Conservation (phyloP, 2,113 vertebrate species). For the Ophthalmotilapia sp. region DNA sequence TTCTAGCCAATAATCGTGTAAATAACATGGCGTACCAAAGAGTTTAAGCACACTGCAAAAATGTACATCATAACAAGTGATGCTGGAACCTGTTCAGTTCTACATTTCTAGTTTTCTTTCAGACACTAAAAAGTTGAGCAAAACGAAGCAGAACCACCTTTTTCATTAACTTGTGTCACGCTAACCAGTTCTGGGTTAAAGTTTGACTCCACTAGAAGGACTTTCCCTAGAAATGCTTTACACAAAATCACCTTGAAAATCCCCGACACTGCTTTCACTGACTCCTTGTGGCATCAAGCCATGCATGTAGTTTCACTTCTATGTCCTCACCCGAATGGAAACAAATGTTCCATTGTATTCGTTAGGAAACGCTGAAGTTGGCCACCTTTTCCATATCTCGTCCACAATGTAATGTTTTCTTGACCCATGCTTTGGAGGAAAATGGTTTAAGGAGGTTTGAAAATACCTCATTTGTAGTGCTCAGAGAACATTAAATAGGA, state of each 20-base stretch:
- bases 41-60: conserved; percentile 6
- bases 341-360: background rate
- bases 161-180: background rate
- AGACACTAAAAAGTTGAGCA: background rate
- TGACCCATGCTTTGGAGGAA: background rate
- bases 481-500: background rate
- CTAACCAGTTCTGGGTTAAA: background rate
- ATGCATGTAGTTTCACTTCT: background rate
- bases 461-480: background rate
- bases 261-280: background rate
- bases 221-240: background rate
- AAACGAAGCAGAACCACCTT: background rate
- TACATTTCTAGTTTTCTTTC: background rate
- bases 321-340: background rate
- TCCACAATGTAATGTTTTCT: background rate
- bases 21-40: conserved; percentile 22
- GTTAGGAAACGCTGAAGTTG: background rate
- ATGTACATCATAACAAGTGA: conserved; percentile 28
- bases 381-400: background rate
- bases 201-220: background rate
- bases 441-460: background rate
- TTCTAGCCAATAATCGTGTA: conserved; percentile 10
- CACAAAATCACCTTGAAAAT: background rate
- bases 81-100: background rate
- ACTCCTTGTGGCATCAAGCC: background rate